Evolutionary conservation across 2,888 invertebrate genomes (phyloP), one percentile per base, ranked within the genome.

Genomic region (Drosophila affinis): DNA sequence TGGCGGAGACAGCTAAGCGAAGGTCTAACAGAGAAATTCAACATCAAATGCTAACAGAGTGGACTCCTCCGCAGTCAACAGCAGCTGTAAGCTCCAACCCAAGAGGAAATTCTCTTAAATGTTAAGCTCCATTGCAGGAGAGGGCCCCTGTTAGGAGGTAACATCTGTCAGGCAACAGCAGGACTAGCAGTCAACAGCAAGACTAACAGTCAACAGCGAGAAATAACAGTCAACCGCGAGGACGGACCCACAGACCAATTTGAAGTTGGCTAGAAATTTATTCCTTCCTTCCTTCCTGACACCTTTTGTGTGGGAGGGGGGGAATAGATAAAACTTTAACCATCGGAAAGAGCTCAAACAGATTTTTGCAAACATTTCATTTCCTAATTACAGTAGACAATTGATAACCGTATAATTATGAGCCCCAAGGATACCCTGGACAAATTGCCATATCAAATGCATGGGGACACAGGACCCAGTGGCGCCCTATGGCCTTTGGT

Each of bases 381-480:
- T n/a, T 51, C 32, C 56, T 68, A 67, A 67, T 68, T 67, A 34
- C 32, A 27, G 45, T 34, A 21, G 18, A 21, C n/a, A 46, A 67
- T 56, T 29, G 56, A 51, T 67, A 14, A 44, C 49, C 10, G 46
- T 58, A 17, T 57, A 56, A 67, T 67, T 44, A 59, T 53, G 34
- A 59, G 27, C 29, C 44, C 21, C 18, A 27, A 27, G n/a, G 39
- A 18, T 47, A 52, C 47, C 46, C 34, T 24, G 46, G 29, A 52
- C 46, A 47, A 53, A 55, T 55, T 21, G 52, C 63, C 34, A n/a
- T 59, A 39, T 61, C 49, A 73, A 55, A 45, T 62, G 46, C 63
- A 59, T 57, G 86, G 86, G 9, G 29, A 9, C 29, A 29, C 9
- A 7, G 29, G 82, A 86, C 77, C 87, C 73, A 85, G 68, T 79